Evolutionary conservation across 2,797 vertebrate genomes (phyloP).

Genomic region (Melanogrammus aeglefinus): DNA sequence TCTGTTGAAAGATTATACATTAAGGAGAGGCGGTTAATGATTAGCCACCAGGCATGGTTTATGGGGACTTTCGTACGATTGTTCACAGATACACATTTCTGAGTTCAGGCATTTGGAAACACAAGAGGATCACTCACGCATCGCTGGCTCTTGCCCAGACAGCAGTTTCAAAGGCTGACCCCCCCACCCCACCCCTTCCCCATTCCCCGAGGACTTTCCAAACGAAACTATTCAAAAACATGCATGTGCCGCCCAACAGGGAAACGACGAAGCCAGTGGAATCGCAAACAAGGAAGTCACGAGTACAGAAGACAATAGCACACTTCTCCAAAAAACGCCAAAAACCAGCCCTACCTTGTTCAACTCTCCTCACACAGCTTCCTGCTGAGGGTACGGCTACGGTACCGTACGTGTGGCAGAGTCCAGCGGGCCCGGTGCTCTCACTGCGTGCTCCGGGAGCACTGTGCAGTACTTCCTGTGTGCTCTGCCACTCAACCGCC

Average conservation of each 20-base stretch:
- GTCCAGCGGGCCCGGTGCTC: slow-evolving; percentile 36
- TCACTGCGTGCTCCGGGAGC: slow-evolving; percentile 44
- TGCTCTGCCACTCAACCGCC: slow-evolving; percentile 54
- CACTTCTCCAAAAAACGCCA: not conserved
- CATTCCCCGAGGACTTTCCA: not conserved
- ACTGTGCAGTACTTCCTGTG: slow-evolving; percentile 70
- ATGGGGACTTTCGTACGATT: not conserved
- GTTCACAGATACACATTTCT: slow-evolving; percentile 17
- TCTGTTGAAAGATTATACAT: not conserved
- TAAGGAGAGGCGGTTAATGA: not conserved
- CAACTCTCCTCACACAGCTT: not conserved
- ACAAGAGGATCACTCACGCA: not conserved
- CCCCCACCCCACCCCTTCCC: too few species aligned
- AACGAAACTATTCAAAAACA: not conserved
- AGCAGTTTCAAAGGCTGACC: slow-evolving; percentile 25
- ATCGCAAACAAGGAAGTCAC: not conserved
- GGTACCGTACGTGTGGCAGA: slow-evolving; percentile 53
- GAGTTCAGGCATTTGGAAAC: slow-evolving; percentile 17
- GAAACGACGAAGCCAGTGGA: not conserved
- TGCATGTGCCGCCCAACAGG: not conserved
- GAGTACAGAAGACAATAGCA: slow-evolving; percentile 16
- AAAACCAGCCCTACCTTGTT: slow-evolving; percentile 6
- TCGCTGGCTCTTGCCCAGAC: slow-evolving; percentile 8
- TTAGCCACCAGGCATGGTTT: not conserved
- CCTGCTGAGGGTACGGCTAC: slow-evolving; percentile 10